phyloP scores from a whole-genome alignment of 2,888 invertebrate species.

The Anodontia alba region DNA sequence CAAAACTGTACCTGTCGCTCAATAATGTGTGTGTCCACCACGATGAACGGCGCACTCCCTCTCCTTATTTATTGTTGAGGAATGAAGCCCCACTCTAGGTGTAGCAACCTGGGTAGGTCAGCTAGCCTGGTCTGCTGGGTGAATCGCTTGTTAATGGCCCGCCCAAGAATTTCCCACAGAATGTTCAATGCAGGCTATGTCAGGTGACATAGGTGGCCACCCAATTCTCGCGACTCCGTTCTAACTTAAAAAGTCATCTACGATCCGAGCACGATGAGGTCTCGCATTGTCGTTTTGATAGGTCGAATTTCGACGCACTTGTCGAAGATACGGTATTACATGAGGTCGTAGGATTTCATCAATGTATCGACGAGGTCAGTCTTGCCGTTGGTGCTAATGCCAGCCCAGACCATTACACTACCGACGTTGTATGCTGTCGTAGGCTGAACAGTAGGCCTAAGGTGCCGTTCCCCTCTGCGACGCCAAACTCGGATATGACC shows the following conservation, averaged over 20 bases:
- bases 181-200: not conserved
- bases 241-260: constrained; percentile 15
- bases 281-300: constrained; percentile 10
- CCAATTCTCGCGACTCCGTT: not conserved
- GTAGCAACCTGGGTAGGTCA: not conserved
- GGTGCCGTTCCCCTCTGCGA: too few species aligned
- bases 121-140: not conserved
- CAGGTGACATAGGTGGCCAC: not conserved
- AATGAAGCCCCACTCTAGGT: not conserved
- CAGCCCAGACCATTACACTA: not conserved
- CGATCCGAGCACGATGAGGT: too few species aligned
- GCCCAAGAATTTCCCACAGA: not conserved
- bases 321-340: constrained; percentile 3
- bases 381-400: not conserved
- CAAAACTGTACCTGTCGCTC: too few species aligned
- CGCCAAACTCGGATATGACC: too few species aligned
- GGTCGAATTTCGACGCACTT: not conserved
- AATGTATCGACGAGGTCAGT: too few species aligned
- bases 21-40: not conserved
- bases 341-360: too few species aligned
- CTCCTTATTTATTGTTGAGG: not conserved
- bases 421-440: not conserved
- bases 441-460: not conserved
- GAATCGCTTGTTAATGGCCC: not conserved
- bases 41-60: too few species aligned